Conservation (phyloP, 2,113 vertebrate species). For the Bujurquina vittata region DNA sequence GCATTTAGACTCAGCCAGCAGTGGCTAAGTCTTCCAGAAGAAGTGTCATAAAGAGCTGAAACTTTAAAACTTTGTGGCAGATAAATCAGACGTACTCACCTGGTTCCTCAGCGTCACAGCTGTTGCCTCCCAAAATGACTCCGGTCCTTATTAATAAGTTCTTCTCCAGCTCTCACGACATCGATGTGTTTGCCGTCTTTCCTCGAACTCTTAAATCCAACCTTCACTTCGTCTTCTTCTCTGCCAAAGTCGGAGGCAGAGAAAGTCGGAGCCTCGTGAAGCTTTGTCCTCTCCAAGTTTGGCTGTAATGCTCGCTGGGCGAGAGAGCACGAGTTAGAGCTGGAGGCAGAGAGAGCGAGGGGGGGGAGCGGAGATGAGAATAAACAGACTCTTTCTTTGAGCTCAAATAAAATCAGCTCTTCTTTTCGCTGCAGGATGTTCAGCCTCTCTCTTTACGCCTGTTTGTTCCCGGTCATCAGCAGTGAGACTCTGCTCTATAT, state of each 20-base stretch:
- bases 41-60: too few relatives aligned
- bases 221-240: neutral
- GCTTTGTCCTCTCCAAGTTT: conserved; percentile 25
- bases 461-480: conserved; percentile 74
- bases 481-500: conserved; percentile 86
- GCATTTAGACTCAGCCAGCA: neutral
- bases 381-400: conserved; percentile 64
- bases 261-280: neutral
- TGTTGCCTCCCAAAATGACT: neutral
- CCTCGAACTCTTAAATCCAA: neutral
- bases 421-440: conserved; percentile 3
- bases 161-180: neutral
- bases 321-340: conserved; percentile 55
- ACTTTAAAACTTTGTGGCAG: too few relatives aligned
- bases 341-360: conserved; percentile 55
- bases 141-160: neutral
- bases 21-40: too few relatives aligned
- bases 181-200: neutral
- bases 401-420: conserved; percentile 71
- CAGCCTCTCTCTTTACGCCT: conserved; percentile 1
- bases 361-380: neutral
- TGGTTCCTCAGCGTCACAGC: conserved; percentile 15
- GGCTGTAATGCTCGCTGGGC: conserved; percentile 31
- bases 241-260: neutral
- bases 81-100: conserved; percentile 22